These are phyloP conservation scores for Trematomus loennbergii DNA, from an alignment of 2,113 vertebrate species.

Conservation along the genomic window DNA sequence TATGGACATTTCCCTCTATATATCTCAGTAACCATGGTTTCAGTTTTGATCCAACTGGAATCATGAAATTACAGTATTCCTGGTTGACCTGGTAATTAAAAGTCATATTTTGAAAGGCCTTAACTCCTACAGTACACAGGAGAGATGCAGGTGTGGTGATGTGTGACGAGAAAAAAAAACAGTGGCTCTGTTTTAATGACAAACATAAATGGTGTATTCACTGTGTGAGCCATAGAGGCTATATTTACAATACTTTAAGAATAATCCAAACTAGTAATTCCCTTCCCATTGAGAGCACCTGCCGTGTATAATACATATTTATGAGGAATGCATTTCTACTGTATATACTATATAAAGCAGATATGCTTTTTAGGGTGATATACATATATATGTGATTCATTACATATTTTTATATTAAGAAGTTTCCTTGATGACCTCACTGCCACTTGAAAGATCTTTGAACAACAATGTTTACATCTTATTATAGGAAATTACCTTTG, in stretches of 20 bases:
- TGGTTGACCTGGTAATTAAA: background rate
- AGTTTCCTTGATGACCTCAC: background rate
- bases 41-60: background rate
- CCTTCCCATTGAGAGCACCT: background rate
- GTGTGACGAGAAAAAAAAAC: background rate
- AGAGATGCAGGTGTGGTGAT: background rate
- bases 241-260: background rate
- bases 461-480: background rate
- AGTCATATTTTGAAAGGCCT: background rate
- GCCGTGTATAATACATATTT: background rate
- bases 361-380: background rate
- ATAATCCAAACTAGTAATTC: background rate
- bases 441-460: background rate
- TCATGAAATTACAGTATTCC: background rate
- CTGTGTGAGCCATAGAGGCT: background rate
- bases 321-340: background rate
- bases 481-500: background rate
- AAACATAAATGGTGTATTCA: background rate
- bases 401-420: background rate
- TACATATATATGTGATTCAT: slow-evolving; percentile 6
- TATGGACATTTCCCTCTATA: background rate
- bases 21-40: background rate
- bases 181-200: background rate
- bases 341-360: background rate
- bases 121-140: background rate